Base-by-base conservation (phyloP, 2,888 invertebrate genomes). In the Drosophila flavopinicola region DNA sequence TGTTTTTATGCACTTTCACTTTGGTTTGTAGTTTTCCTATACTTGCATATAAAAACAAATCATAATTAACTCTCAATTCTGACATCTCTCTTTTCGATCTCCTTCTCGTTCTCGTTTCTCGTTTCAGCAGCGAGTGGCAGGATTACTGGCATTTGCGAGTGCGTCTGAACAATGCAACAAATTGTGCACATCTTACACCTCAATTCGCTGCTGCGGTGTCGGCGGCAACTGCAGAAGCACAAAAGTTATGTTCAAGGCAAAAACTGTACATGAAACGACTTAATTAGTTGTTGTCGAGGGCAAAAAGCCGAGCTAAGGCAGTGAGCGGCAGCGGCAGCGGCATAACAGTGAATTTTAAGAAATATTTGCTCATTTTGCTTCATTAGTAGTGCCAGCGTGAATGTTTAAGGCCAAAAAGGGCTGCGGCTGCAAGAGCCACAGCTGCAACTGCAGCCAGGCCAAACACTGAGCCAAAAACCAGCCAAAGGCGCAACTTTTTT, bases 211-310 rank as follows among this genome's bases (percentile, higher is more conserved):
- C 59, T 60, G 63, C 44, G 59, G 65, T 52, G 66, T 68, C 66
- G 51, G 54, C 61, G 44, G 61, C 66, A 64, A 73, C 67, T 73
- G 73, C 61, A 71, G 52, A 68, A 78, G 73, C 60, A 71, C 51
- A 66, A 74, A 78, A 82, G 78, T 76, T 85, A 65, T 76, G 78
- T 82, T 53, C 67, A 56, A 61, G 75, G 85, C 83, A 85, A 72
- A 75, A 85, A 87, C 69, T 71, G 79, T 77, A 77, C 77, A 76
- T 73, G 80, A 75, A 78, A 78, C 83, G 86, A 85, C 86, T 88
- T 87, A 87, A 83, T 86, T 88, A 87, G 86, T 72, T 76, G 85
- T 75, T 79, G 73, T 71, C 67, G 69, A 58, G 20, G 20, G 49
- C 59, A 71, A 66, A 71, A 77, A 68, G 71, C 44, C 39, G 58